These are phyloP conservation scores for Sweltsa coloradensis DNA, from an alignment of 1,140 invertebrate genomes.

Conservation along the genomic window DNA sequence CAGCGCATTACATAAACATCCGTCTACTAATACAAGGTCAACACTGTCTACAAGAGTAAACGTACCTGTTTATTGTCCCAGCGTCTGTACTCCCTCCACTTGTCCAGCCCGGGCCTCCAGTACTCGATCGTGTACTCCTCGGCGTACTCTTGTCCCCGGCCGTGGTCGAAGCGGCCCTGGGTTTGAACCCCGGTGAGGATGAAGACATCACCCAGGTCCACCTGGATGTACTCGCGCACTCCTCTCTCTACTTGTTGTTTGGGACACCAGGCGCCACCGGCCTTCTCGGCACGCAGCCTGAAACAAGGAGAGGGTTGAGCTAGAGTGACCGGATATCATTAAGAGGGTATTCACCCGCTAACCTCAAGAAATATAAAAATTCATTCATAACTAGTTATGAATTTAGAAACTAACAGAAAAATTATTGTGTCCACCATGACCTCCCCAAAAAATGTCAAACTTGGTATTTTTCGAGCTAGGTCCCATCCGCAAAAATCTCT, in stretches of 20 bases:
- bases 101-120: slow-evolving; percentile 43
- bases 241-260: slow-evolving; percentile 50
- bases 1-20: no score
- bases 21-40: no score
- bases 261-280: slow-evolving; percentile 79
- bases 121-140: slow-evolving; percentile 66
- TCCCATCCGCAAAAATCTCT: no score
- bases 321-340: slow-evolving; percentile 3
- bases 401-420: no score
- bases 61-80: slow-evolving; percentile 47
- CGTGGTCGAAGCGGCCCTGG: slow-evolving; percentile 68
- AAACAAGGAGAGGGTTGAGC: slow-evolving; percentile 24
- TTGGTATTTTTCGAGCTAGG: no score
- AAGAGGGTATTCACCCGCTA: no score
- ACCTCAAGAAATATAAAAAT: neutral
- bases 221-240: slow-evolving; percentile 61
- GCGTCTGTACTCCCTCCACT: slow-evolving; percentile 51
- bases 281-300: slow-evolving; percentile 57
- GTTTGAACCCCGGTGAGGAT: slow-evolving; percentile 61
- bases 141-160: slow-evolving; percentile 62
- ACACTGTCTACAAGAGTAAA: no score
- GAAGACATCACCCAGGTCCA: slow-evolving; percentile 50
- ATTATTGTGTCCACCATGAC: no score
- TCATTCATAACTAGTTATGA: no score
- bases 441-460: no score